Percentiles rank a stretch among this genome's conserved stretches.
phyloP scores from a whole-genome alignment of 2,113 vertebrate species.

The Coryphaenoides rupestris region DNA sequence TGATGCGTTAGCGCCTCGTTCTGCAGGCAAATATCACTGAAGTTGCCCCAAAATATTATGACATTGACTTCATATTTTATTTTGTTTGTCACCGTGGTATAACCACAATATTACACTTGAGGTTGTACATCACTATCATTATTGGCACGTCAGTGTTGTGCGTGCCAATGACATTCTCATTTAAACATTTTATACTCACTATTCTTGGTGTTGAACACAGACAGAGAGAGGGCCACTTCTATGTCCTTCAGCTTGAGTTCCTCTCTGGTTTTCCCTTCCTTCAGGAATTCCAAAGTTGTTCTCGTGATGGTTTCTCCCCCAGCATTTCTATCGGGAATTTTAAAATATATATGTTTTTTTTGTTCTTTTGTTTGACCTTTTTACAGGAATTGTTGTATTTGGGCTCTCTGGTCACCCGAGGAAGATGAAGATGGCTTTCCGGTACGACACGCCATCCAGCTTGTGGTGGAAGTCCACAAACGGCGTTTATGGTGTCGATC shows the following conservation, averaged over 20 bases:
- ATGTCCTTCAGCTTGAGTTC: slow-evolving; percentile 86
- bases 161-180: no score
- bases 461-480: slow-evolving; percentile 87
- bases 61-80: no score
- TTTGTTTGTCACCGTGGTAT: no score
- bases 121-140: no score
- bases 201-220: slow-evolving; percentile 88
- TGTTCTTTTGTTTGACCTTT: no score
- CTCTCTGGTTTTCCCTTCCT: slow-evolving; percentile 72
- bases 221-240: slow-evolving; percentile 74
- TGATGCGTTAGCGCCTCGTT: no score
- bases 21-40: no score
- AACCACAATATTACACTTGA: no score
- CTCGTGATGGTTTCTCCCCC: slow-evolving; percentile 84
- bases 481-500: slow-evolving; percentile 90
- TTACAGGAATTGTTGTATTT: no score
- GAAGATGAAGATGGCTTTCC: slow-evolving; percentile 90
- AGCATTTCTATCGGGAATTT: slow-evolving; percentile 76
- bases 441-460: slow-evolving; percentile 85
- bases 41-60: no score
- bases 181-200: slow-evolving; percentile 73
- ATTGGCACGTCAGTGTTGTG: no score
- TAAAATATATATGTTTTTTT: background rate
- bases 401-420: slow-evolving; percentile 80
- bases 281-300: slow-evolving; percentile 84